These are phyloP conservation scores for Capreolus pygargus DNA, from an alignment of 2,113 vertebrate species.

Conservation along the genomic window DNA sequence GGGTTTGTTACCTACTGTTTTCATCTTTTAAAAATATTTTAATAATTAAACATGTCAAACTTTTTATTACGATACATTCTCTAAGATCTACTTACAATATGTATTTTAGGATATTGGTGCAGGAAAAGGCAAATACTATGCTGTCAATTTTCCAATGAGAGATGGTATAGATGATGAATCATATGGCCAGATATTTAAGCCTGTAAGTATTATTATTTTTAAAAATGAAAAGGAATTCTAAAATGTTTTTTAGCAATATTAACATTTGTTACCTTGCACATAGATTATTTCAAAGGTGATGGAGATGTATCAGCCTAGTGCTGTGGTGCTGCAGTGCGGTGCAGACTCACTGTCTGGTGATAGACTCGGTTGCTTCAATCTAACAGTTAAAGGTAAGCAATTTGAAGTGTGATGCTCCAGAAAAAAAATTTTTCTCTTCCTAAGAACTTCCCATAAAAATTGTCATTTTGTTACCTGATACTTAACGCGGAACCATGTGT, in stretches of 20 bases:
- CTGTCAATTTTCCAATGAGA: conserved; percentile 90
- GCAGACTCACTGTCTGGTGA: conserved; percentile 89
- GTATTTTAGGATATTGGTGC: conserved; percentile 90
- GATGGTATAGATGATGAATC: conserved; percentile 91
- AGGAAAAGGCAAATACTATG: conserved; percentile 92
- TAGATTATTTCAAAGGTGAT: conserved; percentile 90
- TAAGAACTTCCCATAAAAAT: not conserved
- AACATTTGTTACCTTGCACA: not conserved
- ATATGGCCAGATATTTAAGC: conserved; percentile 89
- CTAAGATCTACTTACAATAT: not conserved
- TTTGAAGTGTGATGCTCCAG: not conserved
- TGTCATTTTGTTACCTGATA: not conserved
- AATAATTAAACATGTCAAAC: not conserved
- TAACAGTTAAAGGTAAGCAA: conserved; percentile 87
- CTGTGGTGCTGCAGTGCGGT: conserved; percentile 87
- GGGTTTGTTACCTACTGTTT: not conserved
- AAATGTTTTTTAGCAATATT: not conserved
- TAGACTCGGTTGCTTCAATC: conserved; percentile 88
- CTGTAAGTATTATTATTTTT: conserved; percentile 78
- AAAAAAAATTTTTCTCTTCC: not conserved
- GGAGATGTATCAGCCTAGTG: conserved; percentile 91
- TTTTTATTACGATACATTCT: not conserved
- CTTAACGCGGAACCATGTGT: not conserved
- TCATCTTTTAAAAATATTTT: not conserved
- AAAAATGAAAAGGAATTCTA: not conserved